Evolutionary conservation across 2,888 invertebrate species (phyloP), one percentile per base, ranked within the genome.

Genomic region (Caenorhabditis angaria): DNA sequence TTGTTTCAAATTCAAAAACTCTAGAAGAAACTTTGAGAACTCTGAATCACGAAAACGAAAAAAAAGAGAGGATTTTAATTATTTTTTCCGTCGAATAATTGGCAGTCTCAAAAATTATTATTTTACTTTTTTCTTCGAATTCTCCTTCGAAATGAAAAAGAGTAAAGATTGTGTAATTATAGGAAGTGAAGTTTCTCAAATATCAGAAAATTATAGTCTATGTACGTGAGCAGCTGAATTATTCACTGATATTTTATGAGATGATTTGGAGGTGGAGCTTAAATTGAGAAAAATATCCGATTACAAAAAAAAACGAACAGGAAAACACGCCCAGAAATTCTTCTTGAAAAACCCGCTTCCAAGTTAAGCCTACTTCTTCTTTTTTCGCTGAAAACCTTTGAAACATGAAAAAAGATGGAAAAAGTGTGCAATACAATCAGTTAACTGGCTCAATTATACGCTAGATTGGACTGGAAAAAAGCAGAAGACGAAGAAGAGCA

Each of bases 371-470:
- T 32, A 8, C 32, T 8, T 32, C 10, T 32, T 10, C 32, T 32
- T 10, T 32, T 32, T 5, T 32, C 10, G 10, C 32, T 8, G 32
- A 8, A 32, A 10, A 8, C 32, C 32, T 32, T 32, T 32, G 41
- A 41, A 41, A 41, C 41, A 41, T 12, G 32, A 32, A 32, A 41
- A 41, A 41, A n/a, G n/a, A n/a, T n/a, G n/a, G n/a, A n/a, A n/a
- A 41, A 41, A 3, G 14, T 41, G 41, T 41, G 41, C 41, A 41
- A 14, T 6, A 41, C 41, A 41, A 41, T 41, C 41, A 41, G 41
- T 41, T 41, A 41, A 41, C 41, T 18, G 18, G 41, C 41, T 41
- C 41, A 41, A 41, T 41, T 41, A 41, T 41, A 41, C 41, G 41
- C 41, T 41, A 41, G 41, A 18, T 41, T 41, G 18, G 14, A 41